Conservation (phyloP, 1,140 invertebrate species). For the Ectropis grisescens region DNA sequence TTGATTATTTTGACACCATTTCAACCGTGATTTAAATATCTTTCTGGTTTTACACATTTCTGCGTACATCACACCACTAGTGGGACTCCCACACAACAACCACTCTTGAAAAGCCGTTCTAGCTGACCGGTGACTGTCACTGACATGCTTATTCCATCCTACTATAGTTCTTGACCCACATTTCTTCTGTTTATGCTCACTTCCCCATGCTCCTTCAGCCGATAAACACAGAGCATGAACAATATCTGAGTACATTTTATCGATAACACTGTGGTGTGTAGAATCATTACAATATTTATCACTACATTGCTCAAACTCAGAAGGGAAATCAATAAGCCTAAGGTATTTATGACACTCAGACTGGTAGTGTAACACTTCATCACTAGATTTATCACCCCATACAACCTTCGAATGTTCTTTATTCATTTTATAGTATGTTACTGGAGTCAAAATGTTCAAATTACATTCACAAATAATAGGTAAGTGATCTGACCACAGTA, state of each 20-base stretch:
- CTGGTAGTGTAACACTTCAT: neutral
- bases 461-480: neutral
- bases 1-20: slow-evolving; percentile 18
- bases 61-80: neutral
- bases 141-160: neutral
- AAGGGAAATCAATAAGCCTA: neutral
- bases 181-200: neutral
- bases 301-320: neutral
- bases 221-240: neutral
- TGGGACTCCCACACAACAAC: neutral
- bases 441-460: neutral
- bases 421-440: neutral
- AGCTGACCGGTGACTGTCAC: neutral
- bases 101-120: neutral
- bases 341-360: neutral
- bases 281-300: neutral
- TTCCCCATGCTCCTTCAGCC: neutral
- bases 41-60: slow-evolving; percentile 1
- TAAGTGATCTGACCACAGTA: neutral
- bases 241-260: neutral
- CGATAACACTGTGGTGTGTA: neutral
- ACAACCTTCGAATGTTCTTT: neutral
- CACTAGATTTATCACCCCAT: neutral
- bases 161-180: no score
- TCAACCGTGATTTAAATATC: slow-evolving; percentile 13